Base-by-base conservation (phyloP, 2,888 invertebrate species). In the Nymphalis c-album region DNA sequence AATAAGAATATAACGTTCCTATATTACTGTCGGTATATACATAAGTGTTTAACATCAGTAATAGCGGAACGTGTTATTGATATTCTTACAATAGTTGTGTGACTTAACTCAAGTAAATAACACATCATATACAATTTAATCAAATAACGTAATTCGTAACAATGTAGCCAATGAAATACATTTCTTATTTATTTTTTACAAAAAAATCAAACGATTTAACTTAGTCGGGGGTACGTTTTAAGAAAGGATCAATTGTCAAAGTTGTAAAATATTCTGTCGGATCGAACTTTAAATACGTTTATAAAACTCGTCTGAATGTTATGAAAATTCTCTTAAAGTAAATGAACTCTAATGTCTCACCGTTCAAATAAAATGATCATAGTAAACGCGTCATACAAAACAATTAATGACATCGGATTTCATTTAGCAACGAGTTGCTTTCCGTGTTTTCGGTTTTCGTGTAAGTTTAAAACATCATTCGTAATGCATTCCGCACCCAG, bases 261-360 rank as follows among this genome's bases (percentile, higher is more conserved):
- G 60, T 47, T 53, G 60, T 31, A 53, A 17, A 60, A 60, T 47
- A 47, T 13, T 16, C 20, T 17, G 31, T 60, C 53, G 65, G 53
- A 60, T 65, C 65, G 46, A 45, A 55, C 47, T 60, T 60, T 18
- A 50, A 46, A 64, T 45, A 45, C 2, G 31, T 10, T 10, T 51
- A 53, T 26, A 0, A 16, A 26, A 26, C 26, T 50, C 20, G 5
- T 26, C 26, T 2, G 26, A 26, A 26, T 26, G 26, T 26, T 3
- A 26, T 26, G 3, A 26, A 26, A 26, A 3, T 26, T 5, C 3
- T 26, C 4, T 26, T 26, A 26, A 26, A 26, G 5, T 5, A 31
- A 31, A 6, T 31, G 26, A 31, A 31, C 26, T 31, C 26, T 31
- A 13, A 40, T 40, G 13, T 13, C 26, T 31, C 5, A 31, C 26